A percentile compares a stretch with the other conserved stretches of the same genome.
Conservation (phyloP, 92 coral and sea anemone genomes). For the Desmophyllum pertusum region DNA sequence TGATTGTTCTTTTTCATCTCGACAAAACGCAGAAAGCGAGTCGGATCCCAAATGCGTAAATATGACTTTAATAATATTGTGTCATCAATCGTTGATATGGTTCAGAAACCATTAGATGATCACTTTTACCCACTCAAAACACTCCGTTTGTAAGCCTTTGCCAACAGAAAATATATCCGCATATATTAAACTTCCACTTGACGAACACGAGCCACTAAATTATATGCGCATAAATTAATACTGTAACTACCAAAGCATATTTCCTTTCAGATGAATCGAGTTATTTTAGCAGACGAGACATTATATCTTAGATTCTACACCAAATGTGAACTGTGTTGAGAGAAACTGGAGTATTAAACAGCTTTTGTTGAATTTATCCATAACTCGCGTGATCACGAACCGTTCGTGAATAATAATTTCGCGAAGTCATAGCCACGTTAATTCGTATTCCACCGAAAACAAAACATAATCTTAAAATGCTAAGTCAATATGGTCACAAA, state of each 20-base stretch:
- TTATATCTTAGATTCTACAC: too few relatives aligned
- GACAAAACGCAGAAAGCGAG: background rate
- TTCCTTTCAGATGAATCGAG: background rate
- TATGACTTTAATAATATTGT: too few relatives aligned
- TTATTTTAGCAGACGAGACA: background rate
- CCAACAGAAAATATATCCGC: background rate
- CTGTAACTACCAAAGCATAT: background rate
- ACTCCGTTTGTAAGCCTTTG: background rate
- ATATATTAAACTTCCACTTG: background rate
- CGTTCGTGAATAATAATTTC: slow-evolving; percentile 9
- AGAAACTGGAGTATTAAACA: background rate
- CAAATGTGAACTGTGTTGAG: background rate
- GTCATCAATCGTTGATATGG: background rate
- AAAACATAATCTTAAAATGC: background rate
- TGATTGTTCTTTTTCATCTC: background rate
- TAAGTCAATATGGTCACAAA: background rate
- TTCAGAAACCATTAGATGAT: too few relatives aligned
- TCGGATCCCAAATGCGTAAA: too few relatives aligned
- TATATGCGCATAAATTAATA: background rate
- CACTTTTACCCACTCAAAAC: background rate
- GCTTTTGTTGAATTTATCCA: background rate
- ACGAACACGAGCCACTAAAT: background rate
- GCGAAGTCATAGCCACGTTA: slow-evolving; percentile 15
- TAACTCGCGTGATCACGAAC: slow-evolving; percentile 32
- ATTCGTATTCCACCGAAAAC: background rate